phyloP scores from a whole-genome alignment of 2,113 vertebrate species.

The Piaya cayana region DNA sequence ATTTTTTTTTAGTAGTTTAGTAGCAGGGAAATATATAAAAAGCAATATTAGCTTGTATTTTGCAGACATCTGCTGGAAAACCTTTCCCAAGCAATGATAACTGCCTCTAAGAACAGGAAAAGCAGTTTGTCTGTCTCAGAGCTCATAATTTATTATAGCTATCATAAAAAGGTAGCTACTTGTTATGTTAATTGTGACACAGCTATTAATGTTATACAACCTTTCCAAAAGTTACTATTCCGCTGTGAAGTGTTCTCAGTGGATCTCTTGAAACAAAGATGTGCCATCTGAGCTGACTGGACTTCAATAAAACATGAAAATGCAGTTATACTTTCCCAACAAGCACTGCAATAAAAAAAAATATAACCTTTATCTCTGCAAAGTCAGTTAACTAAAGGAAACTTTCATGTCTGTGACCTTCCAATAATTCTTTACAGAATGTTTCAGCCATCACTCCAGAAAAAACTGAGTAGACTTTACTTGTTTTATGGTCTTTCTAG shows the following conservation, averaged over 20 bases:
- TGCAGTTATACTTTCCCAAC: neutral
- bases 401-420: neutral
- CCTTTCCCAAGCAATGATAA: neutral
- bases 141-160: slow-evolving; percentile 14
- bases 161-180: neutral
- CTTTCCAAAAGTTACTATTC: slow-evolving; percentile 33
- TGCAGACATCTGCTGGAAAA: neutral
- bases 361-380: neutral
- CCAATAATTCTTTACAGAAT: neutral
- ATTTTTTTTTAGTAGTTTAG: neutral
- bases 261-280: slow-evolving; percentile 43
- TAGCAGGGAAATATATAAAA: neutral
- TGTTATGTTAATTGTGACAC: slow-evolving; percentile 42
- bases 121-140: neutral
- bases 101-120: neutral
- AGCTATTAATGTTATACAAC: slow-evolving; percentile 37
- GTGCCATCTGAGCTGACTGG: neutral
- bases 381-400: slow-evolving; percentile 20
- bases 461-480: neutral
- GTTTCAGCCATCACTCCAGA: neutral
- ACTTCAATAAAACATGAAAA: slow-evolving; percentile 23
- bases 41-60: neutral
- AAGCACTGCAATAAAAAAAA: slow-evolving; percentile 8
- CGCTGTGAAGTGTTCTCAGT: slow-evolving; percentile 27
- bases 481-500: neutral